A percentile compares a stretch with the other conserved stretches of the same genome.
These are phyloP conservation scores for Anabas testudineus DNA, from an alignment of 2,797 vertebrate genomes.

Conservation along the genomic window DNA sequence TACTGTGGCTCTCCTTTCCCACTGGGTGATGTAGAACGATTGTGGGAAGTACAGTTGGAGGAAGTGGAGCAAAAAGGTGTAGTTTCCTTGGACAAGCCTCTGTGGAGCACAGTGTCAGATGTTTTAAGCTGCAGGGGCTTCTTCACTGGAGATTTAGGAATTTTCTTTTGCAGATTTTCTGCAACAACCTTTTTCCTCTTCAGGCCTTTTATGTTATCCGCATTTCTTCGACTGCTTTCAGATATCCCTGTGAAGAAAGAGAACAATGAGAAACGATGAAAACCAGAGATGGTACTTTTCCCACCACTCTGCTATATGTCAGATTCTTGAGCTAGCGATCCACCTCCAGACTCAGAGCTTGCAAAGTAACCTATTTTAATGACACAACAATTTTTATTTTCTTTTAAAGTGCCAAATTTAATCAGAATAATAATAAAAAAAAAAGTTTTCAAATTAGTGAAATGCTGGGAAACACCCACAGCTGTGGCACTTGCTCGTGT, in stretches of 20 bases:
- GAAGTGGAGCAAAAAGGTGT: slow-evolving; percentile 68
- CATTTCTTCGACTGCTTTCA: slow-evolving; percentile 87
- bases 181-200: slow-evolving; percentile 97
- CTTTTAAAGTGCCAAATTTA: too few relatives aligned
- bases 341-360: too few relatives aligned
- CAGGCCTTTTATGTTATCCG: slow-evolving; percentile 92
- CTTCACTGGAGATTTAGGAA: slow-evolving; percentile 96
- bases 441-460: too few relatives aligned
- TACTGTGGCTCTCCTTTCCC: slow-evolving; percentile 84
- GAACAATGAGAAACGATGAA: slow-evolving; percentile 42
- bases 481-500: too few relatives aligned
- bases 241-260: slow-evolving; percentile 82
- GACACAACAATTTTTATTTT: too few relatives aligned
- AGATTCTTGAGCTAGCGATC: too few relatives aligned
- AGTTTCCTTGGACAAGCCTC: slow-evolving; percentile 76
- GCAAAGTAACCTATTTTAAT: too few relatives aligned
- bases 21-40: slow-evolving; percentile 60
- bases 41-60: slow-evolving; percentile 73
- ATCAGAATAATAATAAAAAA: too few relatives aligned
- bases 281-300: neutral
- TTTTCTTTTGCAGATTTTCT: slow-evolving; percentile 96
- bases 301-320: neutral
- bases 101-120: slow-evolving; percentile 57
- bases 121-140: slow-evolving; percentile 89
- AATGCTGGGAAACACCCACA: too few relatives aligned